Base-by-base conservation (phyloP, 2,888 invertebrate genomes). In the Agrochola lychnidis region DNA sequence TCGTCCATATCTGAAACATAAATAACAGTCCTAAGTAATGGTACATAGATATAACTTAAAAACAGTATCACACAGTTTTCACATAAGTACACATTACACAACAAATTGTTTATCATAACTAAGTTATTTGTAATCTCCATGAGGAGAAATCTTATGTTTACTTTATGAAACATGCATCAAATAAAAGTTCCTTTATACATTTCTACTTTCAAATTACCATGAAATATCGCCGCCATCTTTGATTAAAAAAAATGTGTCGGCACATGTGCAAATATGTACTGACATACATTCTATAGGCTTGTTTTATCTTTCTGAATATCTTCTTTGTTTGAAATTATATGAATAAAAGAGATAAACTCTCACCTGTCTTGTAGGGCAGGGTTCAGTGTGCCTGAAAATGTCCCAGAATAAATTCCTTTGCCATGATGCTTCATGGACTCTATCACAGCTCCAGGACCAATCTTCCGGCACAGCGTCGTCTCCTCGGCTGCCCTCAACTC, bases 381-480 rank as follows among this genome's bases (percentile, higher is more conserved):
- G 94, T 99, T 99, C 73, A 99, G 94, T 30, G 99, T 99, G 73
- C 99, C 99, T 92, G 99, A 99, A 95, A 99, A 99, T 81, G 99
- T 99, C 84, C 99, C 99, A 22, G 99, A 99, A 96, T 99, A 99
- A 83, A 99, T 99, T 89, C 99, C 99, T 94, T 99, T 98, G 86
- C 99, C 98, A 90, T 99, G 98, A 93, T 99, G 99, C 94, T 98
- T 98, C 99, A 99, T 98, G 90, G 98, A 98, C 93, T 99, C 98
- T 92, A 99, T 98, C 91, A 98, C 98, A 89, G 98, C 98, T 56
- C 98, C 98, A 22, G 96, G 95, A 73, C 96, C 95, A 71, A 95
- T 94, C 83, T 96, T 96, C 36, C 95, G 90, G 68, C 97, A 95
- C 59, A 97, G 94, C 0, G 96, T 77, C 3, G 79, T 89, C 84